Base-by-base conservation (phyloP, 2,888 invertebrate genomes). In the Cabera pusaria region DNA sequence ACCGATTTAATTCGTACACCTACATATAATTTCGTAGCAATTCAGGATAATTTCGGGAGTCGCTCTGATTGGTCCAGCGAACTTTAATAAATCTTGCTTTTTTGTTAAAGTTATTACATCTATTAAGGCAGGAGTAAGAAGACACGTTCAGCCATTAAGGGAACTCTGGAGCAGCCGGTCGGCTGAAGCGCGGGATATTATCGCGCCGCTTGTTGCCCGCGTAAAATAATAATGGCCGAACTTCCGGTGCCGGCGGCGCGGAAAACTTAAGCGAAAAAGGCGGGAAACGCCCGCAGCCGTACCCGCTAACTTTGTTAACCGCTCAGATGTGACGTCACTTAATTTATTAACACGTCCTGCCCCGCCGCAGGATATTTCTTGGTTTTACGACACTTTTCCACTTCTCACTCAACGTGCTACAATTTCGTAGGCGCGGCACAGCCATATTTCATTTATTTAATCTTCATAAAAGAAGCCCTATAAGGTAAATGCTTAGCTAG, bases 211-310 rank as follows among this genome's bases (percentile, higher is more conserved):
- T 90, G 90, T 88, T 85, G 82, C 79, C 85, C 86, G 89, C 89
- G 87, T 90, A 87, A 90, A 90, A 90, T 89, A 88, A 89, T 90
- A 90, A 90, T 89, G 88, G 85, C 72, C 76, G 79, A 90, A 90
- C 86, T 90, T 90, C 90, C 85, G 90, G 88, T 85, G 90, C 90
- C 90, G 85, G 72, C 74, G 82, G 83, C 85, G 84, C 65, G 81
- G 85, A 80, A 86, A 87, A 86, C 79, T 85, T 84, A 69, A 69
- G 74, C 79, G 82, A 85, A 85, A 85, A 85, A 83, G 74, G 77
- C 85, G 69, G 84, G 83, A 85, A 85, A 81, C 85, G 88, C 87
- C 86, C 74, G 73, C 64, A 76, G 78, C 75, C 65, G 59, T 68
- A 69, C 67, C 73, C 71, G 67, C 72, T 70, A 80, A 82, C 80